These are phyloP conservation scores for Gadus chalcogrammus DNA, from an alignment of 2,113 vertebrate genomes.

Conservation along the genomic window DNA sequence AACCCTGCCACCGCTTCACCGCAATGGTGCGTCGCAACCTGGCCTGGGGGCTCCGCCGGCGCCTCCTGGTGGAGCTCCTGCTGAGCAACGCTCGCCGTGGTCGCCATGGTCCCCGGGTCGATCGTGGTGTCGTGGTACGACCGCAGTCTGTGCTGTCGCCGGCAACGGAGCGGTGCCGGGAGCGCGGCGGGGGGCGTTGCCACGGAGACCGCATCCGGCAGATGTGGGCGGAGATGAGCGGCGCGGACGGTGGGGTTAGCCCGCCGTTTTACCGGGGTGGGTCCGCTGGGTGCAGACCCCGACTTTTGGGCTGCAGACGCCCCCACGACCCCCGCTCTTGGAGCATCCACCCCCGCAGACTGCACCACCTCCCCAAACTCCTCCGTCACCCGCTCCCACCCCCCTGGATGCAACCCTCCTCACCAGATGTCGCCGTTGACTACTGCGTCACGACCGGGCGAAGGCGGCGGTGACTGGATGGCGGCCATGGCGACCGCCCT, in stretches of 20 bases:
- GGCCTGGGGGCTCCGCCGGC: constrained; percentile 50
- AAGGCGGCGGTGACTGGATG: too few relatives aligned
- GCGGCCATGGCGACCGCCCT: too few relatives aligned
- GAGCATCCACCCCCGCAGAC: too few relatives aligned
- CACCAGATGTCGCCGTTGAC: too few relatives aligned
- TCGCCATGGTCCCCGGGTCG: constrained; percentile 48
- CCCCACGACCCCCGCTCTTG: too few relatives aligned
- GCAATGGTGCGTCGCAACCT: constrained; percentile 54
- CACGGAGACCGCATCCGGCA: constrained; percentile 25
- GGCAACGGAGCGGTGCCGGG: not conserved
- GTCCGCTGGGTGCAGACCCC: constrained; percentile 25
- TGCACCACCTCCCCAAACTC: too few relatives aligned
- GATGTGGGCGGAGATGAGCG: constrained; percentile 39
- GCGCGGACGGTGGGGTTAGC: constrained; percentile 17
- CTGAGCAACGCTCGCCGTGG: constrained; percentile 43
- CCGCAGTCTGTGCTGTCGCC: constrained; percentile 32
- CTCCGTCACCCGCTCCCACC: too few relatives aligned
- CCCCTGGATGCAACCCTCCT: too few relatives aligned
- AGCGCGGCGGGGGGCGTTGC: constrained; percentile 24
- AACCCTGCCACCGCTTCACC: constrained; percentile 47
- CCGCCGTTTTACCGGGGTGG: constrained; percentile 38
- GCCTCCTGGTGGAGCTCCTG: constrained; percentile 45
- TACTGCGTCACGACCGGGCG: too few relatives aligned
- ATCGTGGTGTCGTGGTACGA: constrained; percentile 57
- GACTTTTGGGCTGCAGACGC: constrained; percentile 14